phyloP scores from a whole-genome alignment of 2,888 invertebrate species.

The Synergus laeviventris region DNA sequence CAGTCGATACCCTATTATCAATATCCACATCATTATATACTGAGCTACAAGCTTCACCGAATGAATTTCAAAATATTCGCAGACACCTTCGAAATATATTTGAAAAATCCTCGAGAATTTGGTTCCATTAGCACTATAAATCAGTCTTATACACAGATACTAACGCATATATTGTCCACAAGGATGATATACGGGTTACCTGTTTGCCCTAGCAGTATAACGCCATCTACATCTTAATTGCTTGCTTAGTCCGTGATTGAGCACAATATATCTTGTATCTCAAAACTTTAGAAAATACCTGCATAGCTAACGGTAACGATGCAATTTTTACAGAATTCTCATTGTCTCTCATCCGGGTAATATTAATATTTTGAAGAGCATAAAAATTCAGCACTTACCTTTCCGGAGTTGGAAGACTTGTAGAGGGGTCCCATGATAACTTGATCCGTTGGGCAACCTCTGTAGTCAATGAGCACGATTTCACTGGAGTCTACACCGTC shows the following conservation, averaged over 20 bases:
- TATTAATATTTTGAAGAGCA: no score
- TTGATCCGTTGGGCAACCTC: conserved; percentile 95
- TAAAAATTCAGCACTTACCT: conserved; percentile 78
- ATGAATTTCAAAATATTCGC: no score
- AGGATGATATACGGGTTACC: conserved; percentile 19
- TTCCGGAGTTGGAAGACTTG: conserved; percentile 87
- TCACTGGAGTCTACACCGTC: conserved; percentile 95
- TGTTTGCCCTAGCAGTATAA: neutral
- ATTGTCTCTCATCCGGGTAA: neutral
- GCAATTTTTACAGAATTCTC: neutral
- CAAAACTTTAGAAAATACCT: neutral
- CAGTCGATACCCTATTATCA: neutral
- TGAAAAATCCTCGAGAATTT: no score
- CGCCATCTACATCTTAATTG: conserved; percentile 4
- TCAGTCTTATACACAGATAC: neutral
- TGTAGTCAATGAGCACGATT: conserved; percentile 92
- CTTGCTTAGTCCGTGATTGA: conserved; percentile 8
- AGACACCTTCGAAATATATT: no score
- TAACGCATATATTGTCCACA: conserved; percentile 5
- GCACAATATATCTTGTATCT: neutral
- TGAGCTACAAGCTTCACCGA: no score
- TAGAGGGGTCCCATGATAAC: conserved; percentile 95
- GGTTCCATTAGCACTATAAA: no score
- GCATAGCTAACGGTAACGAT: neutral
- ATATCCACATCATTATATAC: no score